A percentile compares a stretch with the other conserved stretches of the same genome.
Conservation (phyloP, 2,113 vertebrate species). For the Leptobrachium ailaonicum region DNA sequence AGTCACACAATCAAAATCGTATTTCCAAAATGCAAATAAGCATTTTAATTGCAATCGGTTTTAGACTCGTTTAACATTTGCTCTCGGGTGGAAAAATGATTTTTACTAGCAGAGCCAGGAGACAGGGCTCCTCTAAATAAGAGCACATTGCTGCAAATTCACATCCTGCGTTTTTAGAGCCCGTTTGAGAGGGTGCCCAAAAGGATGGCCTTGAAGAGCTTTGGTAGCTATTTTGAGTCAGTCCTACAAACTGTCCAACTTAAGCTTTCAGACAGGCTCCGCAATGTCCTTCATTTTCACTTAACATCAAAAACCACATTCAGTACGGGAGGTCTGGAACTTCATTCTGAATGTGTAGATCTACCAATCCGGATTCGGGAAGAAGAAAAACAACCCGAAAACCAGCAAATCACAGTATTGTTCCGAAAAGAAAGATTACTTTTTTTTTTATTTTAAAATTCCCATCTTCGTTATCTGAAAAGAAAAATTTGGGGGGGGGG, state of each 20-base stretch:
- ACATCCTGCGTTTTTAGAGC: neutral
- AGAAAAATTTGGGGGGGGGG: neutral
- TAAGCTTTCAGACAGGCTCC: neutral
- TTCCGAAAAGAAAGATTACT: neutral
- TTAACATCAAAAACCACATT: constrained; percentile 13
- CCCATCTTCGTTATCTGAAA: neutral
- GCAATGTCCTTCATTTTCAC: constrained; percentile 20
- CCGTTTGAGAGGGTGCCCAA: neutral
- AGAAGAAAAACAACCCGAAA: neutral
- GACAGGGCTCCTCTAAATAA: neutral
- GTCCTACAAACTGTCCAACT: neutral
- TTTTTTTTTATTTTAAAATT: neutral
- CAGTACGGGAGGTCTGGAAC: constrained; percentile 31
- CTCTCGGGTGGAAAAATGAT: neutral
- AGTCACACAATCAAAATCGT: too few relatives aligned
- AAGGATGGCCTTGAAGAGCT: neutral
- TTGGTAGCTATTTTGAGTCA: neutral
- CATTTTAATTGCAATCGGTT: too few relatives aligned
- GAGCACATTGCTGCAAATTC: neutral
- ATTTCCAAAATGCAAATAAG: too few relatives aligned
- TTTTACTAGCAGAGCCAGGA: neutral
- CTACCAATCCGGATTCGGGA: too few relatives aligned
- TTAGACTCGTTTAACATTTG: too few relatives aligned
- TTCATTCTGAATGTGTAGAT: neutral
- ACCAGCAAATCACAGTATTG: neutral